Evolutionary conservation across 2,113 vertebrate genomes (phyloP), one percentile per base, ranked within the genome.

Genomic region (Corapipo altera): DNA sequence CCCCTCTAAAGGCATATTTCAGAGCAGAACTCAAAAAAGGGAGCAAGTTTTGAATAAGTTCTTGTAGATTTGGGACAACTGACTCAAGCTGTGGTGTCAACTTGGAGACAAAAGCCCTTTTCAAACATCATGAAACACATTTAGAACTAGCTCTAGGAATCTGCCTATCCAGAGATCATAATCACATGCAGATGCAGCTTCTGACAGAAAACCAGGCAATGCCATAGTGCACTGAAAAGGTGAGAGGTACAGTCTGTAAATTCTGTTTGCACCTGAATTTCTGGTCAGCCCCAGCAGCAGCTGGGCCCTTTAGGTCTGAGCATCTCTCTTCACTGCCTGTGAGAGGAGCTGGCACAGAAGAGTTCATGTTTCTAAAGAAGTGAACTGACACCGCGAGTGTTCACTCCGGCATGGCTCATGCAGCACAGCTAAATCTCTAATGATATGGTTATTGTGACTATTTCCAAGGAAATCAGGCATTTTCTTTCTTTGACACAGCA

Each of bases 381-480:
- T 15, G 4, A 6, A 11, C 2, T 39, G 58, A 17, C 37, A 12
- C 37, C 23, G 21, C 0, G 0, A 19, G 6, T 9, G 19, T 6
- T 76, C 41, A 2, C 64, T 85, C 48, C 75, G 65, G 55, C 27
- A 12, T 1, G 2, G 64, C 14, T 80, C 75, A 8, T 12, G 54
- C 43, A 91, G 74, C 77, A 32, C 19, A 22, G 9, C 37, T 51
- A 10, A 10, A 35, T 33, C 37, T 71, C 22, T 26, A 8, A 22
- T 46, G 43, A 52, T 24, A 54, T 18, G 9, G n/a, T 61, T 55
- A 22, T 5, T 49, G 72, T n/a, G 59, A 71, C 30, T 61, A 19
- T 61, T 72, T 49, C 19, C 9, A 59, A 49, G 49, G 18, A 37
- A 82, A 85, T 26, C 57, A 48, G 33, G 9, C 17, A 18, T 37